A percentile compares a stretch with the other conserved stretches of the same genome.
These are phyloP conservation scores for Drosophila pallidifrons DNA, from an alignment of 1,140 invertebrate species.

Conservation along the genomic window DNA sequence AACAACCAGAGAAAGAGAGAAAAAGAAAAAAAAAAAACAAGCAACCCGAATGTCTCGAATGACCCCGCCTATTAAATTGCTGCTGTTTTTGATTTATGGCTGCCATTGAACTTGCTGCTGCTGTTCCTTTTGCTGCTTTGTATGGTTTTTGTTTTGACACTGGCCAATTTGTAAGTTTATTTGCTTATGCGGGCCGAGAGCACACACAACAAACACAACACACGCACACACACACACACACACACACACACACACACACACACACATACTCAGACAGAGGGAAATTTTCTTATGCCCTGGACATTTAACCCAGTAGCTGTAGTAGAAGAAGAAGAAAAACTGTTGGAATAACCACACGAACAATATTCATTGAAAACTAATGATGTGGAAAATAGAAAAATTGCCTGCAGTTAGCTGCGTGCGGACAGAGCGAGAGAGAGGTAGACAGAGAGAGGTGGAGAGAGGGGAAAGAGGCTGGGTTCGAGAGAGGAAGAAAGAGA, in stretches of 20 bases:
- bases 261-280: constrained; percentile 13
- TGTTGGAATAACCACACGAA: constrained; percentile 29
- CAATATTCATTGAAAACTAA: constrained; percentile 81
- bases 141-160: constrained; percentile 37
- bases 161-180: constrained; percentile 77
- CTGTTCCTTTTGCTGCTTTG: constrained; percentile 18
- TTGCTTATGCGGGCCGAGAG: constrained; percentile 58
- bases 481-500: neutral
- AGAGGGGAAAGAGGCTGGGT: neutral
- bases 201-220: constrained; percentile 8
- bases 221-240: constrained; percentile 8
- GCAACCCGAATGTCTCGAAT: constrained; percentile 20
- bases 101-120: constrained; percentile 68
- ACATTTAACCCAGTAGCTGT: constrained; percentile 59
- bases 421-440: neutral
- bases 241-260: constrained; percentile 9
- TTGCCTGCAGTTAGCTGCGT: constrained; percentile 67
- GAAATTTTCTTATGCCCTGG: constrained; percentile 37
- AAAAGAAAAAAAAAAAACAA: neutral
- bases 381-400: constrained; percentile 82
- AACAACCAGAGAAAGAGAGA: neutral
- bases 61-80: constrained; percentile 44
- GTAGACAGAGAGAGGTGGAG: neutral
- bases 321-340: constrained; percentile 15
- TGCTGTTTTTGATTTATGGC: constrained; percentile 77